Percentiles rank a stretch among this genome's conserved stretches.
phyloP scores from a whole-genome alignment of 1,140 invertebrate species.

The Psilanteris sp. region DNA sequence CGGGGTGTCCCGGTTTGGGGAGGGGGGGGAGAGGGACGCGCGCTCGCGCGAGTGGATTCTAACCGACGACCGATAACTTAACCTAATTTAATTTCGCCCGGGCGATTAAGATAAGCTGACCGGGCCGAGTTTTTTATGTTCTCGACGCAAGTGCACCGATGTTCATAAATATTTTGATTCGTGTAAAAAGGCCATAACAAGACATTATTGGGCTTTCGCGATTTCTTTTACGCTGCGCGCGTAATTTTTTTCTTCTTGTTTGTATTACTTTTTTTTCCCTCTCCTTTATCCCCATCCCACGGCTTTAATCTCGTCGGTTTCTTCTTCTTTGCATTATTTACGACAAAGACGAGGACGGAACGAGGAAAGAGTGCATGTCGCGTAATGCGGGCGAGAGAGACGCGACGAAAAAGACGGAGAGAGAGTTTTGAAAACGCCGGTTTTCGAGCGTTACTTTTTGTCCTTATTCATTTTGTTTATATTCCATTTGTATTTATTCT shows the following conservation, averaged over 20 bases:
- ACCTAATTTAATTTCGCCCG: conserved; percentile 54
- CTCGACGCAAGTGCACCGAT: conserved; percentile 9
- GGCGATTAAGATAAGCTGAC: conserved; percentile 42
- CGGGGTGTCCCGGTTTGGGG: too few relatives aligned
- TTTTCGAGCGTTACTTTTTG: not conserved
- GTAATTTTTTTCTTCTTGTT: not conserved
- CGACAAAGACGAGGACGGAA: too few relatives aligned
- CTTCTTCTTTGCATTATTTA: too few relatives aligned
- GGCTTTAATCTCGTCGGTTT: too few relatives aligned
- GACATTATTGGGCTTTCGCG: conserved; percentile 9
- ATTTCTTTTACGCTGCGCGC: conserved; percentile 4
- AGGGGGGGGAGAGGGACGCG: too few relatives aligned
- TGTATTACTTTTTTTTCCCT: not conserved
- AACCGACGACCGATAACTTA: conserved; percentile 42
- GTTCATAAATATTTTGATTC: conserved; percentile 47
- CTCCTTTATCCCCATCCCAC: too few relatives aligned
- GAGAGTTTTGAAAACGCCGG: not conserved
- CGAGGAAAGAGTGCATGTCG: too few relatives aligned
- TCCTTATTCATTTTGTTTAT: too few relatives aligned
- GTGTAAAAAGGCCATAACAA: conserved; percentile 32
- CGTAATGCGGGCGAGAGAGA: too few relatives aligned
- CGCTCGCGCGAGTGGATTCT: too few relatives aligned
- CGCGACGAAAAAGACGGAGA: too few relatives aligned
- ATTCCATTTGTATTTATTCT: too few relatives aligned
- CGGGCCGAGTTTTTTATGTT: conserved; percentile 31